These are phyloP conservation scores for Caprella mutica DNA, from an alignment of 2,888 invertebrate species.

Conservation along the genomic window DNA sequence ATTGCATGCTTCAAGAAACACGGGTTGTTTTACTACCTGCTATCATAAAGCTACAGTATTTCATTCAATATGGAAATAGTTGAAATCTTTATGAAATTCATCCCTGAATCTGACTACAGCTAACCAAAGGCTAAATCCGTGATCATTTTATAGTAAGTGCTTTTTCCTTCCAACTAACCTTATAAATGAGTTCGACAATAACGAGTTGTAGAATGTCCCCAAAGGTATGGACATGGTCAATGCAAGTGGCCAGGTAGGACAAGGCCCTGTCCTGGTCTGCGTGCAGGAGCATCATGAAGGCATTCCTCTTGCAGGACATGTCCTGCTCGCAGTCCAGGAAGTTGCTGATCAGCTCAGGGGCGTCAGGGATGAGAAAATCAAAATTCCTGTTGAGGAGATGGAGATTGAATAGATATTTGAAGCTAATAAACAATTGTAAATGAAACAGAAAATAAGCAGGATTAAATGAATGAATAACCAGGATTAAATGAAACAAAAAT, in stretches of 20 bases:
- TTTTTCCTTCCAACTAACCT: too few species aligned
- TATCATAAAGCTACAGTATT: too few species aligned
- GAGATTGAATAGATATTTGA: too few species aligned
- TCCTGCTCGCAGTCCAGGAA: conserved; percentile 95
- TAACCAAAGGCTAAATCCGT: too few species aligned
- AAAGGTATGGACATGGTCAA: conserved; percentile 87
- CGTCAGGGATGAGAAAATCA: conserved; percentile 96
- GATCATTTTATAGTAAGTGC: too few species aligned
- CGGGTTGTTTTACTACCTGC: too few species aligned
- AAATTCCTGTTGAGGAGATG: conserved; percentile 70
- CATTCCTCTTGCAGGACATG: conserved; percentile 97
- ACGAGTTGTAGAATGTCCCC: conserved; percentile 96
- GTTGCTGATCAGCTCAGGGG: conserved; percentile 87
- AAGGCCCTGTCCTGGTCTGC: conserved; percentile 92
- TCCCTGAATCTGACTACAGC: too few species aligned
- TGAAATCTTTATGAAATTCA: too few species aligned
- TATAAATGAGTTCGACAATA: conserved; percentile 97
- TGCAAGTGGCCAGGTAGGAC: conserved; percentile 77
- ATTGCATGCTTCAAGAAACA: too few species aligned
- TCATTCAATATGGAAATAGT: too few species aligned
- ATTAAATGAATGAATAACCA: neutral
- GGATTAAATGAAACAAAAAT: too few species aligned
- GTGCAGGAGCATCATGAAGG: conserved; percentile 95
- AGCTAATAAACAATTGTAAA: neutral
- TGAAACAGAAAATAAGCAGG: neutral